Evolutionary conservation across 2,888 invertebrate species (phyloP), one percentile per base, ranked within the genome.

Genomic region (Drosophila prostipennis): DNA sequence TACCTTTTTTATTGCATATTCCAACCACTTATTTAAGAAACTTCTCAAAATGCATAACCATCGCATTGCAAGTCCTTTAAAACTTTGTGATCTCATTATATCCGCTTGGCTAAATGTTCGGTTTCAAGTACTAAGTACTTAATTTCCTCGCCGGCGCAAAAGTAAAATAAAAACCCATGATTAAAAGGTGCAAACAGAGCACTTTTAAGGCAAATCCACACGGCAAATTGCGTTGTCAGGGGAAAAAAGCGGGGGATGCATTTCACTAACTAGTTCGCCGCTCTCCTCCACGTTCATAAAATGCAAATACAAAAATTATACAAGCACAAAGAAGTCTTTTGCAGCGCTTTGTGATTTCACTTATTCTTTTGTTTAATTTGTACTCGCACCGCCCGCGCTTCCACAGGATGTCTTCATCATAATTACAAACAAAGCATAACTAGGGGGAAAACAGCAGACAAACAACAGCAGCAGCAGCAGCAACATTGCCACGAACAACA

Each of bases 381-480:
- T 67, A 60, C 68, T 65, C 75, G 16, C 70, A 42, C 13, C 14
- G 6, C 49, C 37, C 26, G 40, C 2, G 5, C 13, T 3, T 11
- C 34, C 48, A 26, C 39, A 40, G 67, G 65, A 64, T 69, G 74
- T 78, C 79, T 78, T 83, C 78, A 80, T 81, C 79, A 79, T 78
- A 83, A 78, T 78, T 79, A 55, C 77, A 81, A 81, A 83, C 79
- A 81, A 79, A 57, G 75, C 77, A 73, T 76, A 77, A 79, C 79
- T 70, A 77, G 58, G 64, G 74, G 69, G 69, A 67, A 70, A 69
- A 29, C 68, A 70, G 77, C 65, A 68, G 79, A 78, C 61, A 65
- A 65, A 61, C 65, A 61, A 46, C 53, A 53, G 45, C 52, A 34
- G 16, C 37, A 51, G 51, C 58, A 16, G n/a, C 16, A 32, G n/a